phyloP scores from a whole-genome alignment of 2,113 vertebrate species.

The Heloderma charlesbogerti region DNA sequence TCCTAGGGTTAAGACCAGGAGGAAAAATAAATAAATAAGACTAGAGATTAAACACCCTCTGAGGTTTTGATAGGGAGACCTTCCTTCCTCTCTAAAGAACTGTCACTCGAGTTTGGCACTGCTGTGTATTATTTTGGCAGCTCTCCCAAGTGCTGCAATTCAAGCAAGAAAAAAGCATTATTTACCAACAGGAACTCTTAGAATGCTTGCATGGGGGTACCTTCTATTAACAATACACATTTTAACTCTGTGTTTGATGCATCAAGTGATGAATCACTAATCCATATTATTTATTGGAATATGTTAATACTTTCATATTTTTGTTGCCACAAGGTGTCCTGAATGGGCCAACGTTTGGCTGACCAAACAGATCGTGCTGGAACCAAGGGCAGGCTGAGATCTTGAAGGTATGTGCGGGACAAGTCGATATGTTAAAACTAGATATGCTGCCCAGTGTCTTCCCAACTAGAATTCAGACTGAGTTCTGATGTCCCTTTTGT shows the following conservation, averaged over 20 bases:
- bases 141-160: neutral
- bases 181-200: neutral
- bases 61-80: neutral
- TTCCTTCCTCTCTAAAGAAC: neutral
- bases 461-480: neutral
- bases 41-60: neutral
- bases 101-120: neutral
- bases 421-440: neutral
- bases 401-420: neutral
- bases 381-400: neutral
- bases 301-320: neutral
- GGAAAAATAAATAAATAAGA: neutral
- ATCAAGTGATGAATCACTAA: neutral
- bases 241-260: neutral
- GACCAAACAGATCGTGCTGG: neutral
- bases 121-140: neutral
- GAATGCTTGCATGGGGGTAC: neutral
- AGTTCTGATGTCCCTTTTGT: neutral
- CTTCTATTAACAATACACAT: neutral
- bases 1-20: neutral
- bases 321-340: neutral
- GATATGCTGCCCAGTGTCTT: neutral
- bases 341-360: neutral
- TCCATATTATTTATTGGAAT: neutral
- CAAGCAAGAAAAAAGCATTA: neutral